Evolutionary conservation across 2,888 invertebrate species (phyloP).

Genomic region (Aphidius colemani): DNA sequence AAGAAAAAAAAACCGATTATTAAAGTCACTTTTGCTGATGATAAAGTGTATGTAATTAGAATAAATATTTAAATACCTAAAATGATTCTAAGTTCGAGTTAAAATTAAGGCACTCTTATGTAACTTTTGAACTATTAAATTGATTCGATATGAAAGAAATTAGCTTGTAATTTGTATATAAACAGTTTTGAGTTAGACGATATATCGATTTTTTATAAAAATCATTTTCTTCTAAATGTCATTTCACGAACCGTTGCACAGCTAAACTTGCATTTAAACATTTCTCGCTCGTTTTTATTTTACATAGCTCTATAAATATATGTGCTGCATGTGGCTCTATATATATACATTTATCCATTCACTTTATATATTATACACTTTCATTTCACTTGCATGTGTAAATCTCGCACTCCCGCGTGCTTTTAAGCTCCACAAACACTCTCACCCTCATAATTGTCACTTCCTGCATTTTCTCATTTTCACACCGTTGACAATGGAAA

Average conservation of each 20-base stretch:
- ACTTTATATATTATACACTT: conserved; percentile 8
- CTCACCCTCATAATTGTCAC: conserved; percentile 45
- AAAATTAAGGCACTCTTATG: no score
- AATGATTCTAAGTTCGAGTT: no score
- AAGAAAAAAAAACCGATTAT: no score
- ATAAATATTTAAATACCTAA: no score
- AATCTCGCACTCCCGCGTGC: neutral
- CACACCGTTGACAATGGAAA: neutral
- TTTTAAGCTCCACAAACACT: conserved; percentile 2
- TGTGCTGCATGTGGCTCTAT: conserved; percentile 6
- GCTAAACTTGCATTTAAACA: conserved; percentile 35
- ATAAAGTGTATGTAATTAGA: no score
- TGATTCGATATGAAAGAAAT: no score
- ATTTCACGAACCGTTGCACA: conserved; percentile 54
- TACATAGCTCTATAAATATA: neutral
- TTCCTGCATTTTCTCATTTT: conserved; percentile 42
- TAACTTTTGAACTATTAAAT: no score
- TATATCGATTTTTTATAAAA: conserved; percentile 39
- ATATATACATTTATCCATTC: conserved; percentile 13
- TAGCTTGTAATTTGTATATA: no score
- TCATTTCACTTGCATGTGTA: conserved; percentile 8
- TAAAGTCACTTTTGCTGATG: no score
- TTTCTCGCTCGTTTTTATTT: conserved; percentile 1
- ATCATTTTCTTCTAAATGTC: conserved; percentile 46
- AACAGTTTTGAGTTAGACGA: neutral